These are phyloP conservation scores for Strix uralensis DNA, from an alignment of 2,113 vertebrate genomes.

Conservation along the genomic window DNA sequence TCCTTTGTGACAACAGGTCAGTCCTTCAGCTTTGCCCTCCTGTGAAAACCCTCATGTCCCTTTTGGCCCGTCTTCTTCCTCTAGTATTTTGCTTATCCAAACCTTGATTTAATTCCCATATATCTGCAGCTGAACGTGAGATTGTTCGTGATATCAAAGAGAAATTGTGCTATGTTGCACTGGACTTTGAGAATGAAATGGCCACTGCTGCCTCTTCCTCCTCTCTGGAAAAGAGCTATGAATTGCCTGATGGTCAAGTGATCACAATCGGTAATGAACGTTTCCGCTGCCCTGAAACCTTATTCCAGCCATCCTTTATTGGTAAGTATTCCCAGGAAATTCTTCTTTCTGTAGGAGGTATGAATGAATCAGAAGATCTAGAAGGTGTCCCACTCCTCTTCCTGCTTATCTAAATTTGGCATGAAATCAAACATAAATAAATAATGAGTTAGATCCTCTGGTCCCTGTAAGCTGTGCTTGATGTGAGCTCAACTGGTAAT, in stretches of 20 bases:
- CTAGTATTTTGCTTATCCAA: background rate
- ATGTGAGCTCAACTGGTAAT: background rate
- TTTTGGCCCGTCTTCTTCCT: background rate
- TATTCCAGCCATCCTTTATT: conserved; percentile 97
- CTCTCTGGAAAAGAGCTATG: conserved; percentile 95
- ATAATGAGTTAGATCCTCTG: background rate
- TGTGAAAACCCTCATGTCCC: background rate
- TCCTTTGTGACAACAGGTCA: conserved; percentile 94
- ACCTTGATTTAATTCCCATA: background rate
- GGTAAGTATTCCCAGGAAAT: conserved; percentile 76
- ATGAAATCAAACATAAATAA: background rate
- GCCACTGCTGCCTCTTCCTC: conserved; percentile 94
- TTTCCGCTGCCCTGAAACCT: conserved; percentile 94
- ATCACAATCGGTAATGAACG: conserved; percentile 96
- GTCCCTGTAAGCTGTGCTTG: background rate
- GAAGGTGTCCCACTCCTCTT: background rate
- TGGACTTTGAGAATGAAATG: conserved; percentile 98
- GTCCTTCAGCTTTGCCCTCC: background rate
- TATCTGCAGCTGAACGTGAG: conserved; percentile 88
- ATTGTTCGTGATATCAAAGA: conserved; percentile 96
- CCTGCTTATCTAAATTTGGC: background rate
- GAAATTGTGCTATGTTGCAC: conserved; percentile 91
- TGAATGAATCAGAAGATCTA: background rate
- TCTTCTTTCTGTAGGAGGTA: background rate
- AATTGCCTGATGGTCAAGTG: conserved; percentile 93